These are phyloP conservation scores for Adoxophyes honmai DNA, from an alignment of 1,140 invertebrate genomes.

Conservation along the genomic window DNA sequence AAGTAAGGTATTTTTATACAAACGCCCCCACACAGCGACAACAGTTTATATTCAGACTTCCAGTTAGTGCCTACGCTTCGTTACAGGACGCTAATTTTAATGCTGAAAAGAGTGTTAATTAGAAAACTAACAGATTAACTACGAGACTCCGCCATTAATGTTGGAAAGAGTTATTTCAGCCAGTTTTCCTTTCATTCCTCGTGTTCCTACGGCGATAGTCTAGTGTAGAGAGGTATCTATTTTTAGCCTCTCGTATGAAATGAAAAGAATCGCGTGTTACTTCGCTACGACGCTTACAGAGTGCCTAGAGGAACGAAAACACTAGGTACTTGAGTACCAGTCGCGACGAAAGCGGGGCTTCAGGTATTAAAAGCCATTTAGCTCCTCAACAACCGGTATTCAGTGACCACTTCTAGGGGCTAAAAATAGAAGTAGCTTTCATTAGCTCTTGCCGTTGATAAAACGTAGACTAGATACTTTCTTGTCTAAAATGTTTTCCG, in stretches of 20 bases:
- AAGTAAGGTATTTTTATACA: too few relatives aligned
- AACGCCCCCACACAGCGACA: too few relatives aligned
- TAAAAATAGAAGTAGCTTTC: not conserved
- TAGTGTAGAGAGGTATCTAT: conserved; percentile 26
- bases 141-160: too few relatives aligned
- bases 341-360: not conserved
- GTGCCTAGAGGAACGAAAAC: conserved; percentile 29
- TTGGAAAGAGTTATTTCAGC: too few relatives aligned
- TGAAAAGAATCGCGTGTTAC: conserved; percentile 29
- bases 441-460: not conserved
- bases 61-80: too few relatives aligned
- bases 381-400: not conserved
- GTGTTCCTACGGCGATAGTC: not conserved
- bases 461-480: too few relatives aligned
- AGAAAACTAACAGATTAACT: too few relatives aligned
- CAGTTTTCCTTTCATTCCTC: too few relatives aligned
- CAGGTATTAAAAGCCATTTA: conserved; percentile 2
- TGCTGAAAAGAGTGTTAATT: too few relatives aligned
- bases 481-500: too few relatives aligned
- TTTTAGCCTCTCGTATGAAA: conserved; percentile 32
- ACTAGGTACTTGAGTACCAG: conserved; percentile 25
- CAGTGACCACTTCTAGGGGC: not conserved
- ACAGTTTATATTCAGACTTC: too few relatives aligned
- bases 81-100: too few relatives aligned
- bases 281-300: conserved; percentile 25